Percentiles rank a stretch among this genome's conserved stretches.
Evolutionary conservation across 1,140 invertebrate species (phyloP).

Genomic region (Temnothorax curvispinosus): DNA sequence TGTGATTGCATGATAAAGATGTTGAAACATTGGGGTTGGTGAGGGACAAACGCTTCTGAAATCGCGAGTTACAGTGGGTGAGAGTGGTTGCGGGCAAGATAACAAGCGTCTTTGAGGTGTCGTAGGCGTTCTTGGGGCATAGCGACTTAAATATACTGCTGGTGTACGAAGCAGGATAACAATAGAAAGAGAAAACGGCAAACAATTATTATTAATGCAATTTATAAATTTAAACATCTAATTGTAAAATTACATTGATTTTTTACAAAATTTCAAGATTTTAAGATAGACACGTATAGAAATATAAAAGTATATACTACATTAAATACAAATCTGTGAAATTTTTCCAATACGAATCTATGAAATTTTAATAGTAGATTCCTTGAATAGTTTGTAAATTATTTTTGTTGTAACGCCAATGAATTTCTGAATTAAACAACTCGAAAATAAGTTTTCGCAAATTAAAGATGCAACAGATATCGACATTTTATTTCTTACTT

Average conservation of each 20-base stretch:
- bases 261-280: not conserved
- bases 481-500: not conserved
- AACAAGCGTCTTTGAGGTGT: slow-evolving; percentile 80
- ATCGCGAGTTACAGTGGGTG: slow-evolving; percentile 54
- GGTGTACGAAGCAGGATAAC: slow-evolving; percentile 47
- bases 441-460: not conserved
- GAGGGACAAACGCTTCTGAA: slow-evolving; percentile 80
- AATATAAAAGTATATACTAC: not conserved
- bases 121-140: slow-evolving; percentile 78
- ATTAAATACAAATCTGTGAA: not conserved
- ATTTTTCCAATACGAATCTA: not conserved
- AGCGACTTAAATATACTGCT: slow-evolving; percentile 76
- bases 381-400: not conserved
- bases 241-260: not conserved
- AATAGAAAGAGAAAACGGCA: slow-evolving; percentile 42
- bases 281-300: not conserved
- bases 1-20: slow-evolving; percentile 86
- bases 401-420: not conserved
- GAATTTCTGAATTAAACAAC: not conserved
- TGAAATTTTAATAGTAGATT: not conserved
- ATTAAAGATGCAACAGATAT: slow-evolving; percentile 13
- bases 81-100: slow-evolving; percentile 78
- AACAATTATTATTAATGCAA: slow-evolving; percentile 35
- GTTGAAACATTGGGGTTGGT: slow-evolving; percentile 86
- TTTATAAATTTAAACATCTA: not conserved